phyloP scores from a whole-genome alignment of 1,140 invertebrate species.

The Lucilia cuprina region DNA sequence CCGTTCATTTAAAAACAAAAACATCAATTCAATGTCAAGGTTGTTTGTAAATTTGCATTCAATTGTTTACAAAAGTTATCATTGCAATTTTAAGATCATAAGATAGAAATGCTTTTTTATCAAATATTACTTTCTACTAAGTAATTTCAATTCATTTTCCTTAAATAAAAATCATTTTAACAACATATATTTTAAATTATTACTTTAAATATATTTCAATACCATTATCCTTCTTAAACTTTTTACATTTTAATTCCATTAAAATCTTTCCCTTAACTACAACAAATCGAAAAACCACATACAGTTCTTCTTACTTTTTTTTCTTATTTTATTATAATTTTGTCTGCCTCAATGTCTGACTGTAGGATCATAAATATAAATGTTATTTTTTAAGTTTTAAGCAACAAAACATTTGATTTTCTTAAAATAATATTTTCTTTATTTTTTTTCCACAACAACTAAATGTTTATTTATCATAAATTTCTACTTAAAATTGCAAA shows the following conservation, averaged over 20 bases:
- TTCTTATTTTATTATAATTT: background rate
- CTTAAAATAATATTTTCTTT: background rate
- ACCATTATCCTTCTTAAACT: background rate
- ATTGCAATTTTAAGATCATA: background rate
- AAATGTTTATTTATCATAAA: background rate
- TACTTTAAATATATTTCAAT: background rate
- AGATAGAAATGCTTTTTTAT: background rate
- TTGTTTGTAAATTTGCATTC: background rate
- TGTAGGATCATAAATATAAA: background rate
- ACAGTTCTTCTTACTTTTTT: background rate
- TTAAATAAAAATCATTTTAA: background rate
- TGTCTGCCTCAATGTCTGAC: background rate
- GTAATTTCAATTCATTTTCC: too few relatives aligned
- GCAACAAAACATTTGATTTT: background rate
- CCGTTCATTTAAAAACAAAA: background rate
- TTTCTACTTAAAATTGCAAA: background rate
- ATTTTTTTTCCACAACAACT: background rate
- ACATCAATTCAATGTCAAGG: conserved; percentile 19
- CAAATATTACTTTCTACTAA: too few relatives aligned
- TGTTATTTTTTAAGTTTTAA: background rate
- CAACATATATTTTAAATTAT: background rate
- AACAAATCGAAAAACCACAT: background rate
- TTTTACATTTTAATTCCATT: background rate
- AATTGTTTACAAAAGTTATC: background rate
- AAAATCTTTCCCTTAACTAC: background rate